Percentiles rank a stretch among this genome's conserved stretches.
Conservation (phyloP, 2,113 vertebrate species). For the Emydura subglobosa region DNA sequence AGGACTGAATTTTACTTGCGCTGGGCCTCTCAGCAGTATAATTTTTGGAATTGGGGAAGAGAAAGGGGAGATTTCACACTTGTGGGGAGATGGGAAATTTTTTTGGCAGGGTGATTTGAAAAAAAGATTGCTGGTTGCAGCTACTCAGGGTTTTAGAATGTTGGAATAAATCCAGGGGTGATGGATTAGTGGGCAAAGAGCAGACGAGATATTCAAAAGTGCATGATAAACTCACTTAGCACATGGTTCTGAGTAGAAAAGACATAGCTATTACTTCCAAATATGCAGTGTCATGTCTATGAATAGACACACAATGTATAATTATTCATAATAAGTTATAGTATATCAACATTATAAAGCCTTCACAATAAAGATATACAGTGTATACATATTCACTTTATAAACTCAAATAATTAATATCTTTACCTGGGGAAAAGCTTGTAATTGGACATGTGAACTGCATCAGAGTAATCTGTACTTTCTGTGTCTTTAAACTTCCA, state of each 20-base stretch:
- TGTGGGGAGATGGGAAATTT: background rate
- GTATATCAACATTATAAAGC: background rate
- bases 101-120: background rate
- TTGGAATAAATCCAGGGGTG: background rate
- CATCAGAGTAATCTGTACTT: background rate
- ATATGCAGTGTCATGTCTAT: background rate
- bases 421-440: conserved; percentile 28
- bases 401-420: background rate
- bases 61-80: no score
- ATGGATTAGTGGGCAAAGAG: background rate
- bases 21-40: background rate
- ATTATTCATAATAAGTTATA: background rate
- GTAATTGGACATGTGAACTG: conserved; percentile 23
- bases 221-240: background rate
- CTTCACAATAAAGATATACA: background rate
- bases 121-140: background rate
- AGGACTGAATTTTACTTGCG: background rate
- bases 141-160: background rate
- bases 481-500: conserved; percentile 38
- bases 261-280: background rate
- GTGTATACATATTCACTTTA: background rate
- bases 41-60: background rate
- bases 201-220: background rate
- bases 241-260: background rate
- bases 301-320: background rate